phyloP scores from a whole-genome alignment of 2,113 vertebrate species.

The Marcusenius ussheri region DNA sequence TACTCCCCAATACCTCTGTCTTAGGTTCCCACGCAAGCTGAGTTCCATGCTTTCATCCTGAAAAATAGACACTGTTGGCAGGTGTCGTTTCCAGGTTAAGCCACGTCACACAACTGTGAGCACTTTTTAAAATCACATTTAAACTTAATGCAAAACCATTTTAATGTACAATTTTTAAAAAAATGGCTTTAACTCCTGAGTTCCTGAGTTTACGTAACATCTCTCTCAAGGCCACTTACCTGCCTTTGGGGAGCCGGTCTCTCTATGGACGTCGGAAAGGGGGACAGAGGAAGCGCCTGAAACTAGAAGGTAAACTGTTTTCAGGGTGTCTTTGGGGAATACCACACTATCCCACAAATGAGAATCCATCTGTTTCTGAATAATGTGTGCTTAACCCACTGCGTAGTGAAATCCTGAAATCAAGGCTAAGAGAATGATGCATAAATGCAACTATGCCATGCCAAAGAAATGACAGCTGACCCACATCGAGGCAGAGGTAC shows the following conservation, averaged over 20 bases:
- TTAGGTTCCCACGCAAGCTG: conserved; percentile 50
- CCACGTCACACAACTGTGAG: too few relatives aligned
- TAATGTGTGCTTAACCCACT: background rate
- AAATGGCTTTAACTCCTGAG: background rate
- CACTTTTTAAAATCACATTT: background rate
- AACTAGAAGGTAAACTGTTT: background rate
- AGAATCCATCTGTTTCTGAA: background rate
- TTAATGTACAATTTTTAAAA: background rate
- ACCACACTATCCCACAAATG: background rate
- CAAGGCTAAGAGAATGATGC: background rate
- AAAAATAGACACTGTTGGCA: conserved; percentile 18
- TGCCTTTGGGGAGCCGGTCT: conserved; percentile 56
- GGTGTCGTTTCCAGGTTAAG: background rate
- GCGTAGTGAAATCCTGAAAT: background rate
- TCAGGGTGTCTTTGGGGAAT: background rate
- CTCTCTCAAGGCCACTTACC: conserved; percentile 38
- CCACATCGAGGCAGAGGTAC: conserved; percentile 19
- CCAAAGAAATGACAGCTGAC: background rate
- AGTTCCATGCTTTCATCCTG: conserved; percentile 62
- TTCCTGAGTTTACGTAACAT: background rate
- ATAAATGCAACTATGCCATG: background rate
- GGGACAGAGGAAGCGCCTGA: conserved; percentile 55
- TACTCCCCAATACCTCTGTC: conserved; percentile 48
- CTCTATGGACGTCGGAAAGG: conserved; percentile 52
- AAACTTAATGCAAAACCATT: background rate